Evolutionary conservation across 2,113 vertebrate genomes (phyloP), one percentile per base, ranked within the genome.

Genomic region (Chaetura pelagica): DNA sequence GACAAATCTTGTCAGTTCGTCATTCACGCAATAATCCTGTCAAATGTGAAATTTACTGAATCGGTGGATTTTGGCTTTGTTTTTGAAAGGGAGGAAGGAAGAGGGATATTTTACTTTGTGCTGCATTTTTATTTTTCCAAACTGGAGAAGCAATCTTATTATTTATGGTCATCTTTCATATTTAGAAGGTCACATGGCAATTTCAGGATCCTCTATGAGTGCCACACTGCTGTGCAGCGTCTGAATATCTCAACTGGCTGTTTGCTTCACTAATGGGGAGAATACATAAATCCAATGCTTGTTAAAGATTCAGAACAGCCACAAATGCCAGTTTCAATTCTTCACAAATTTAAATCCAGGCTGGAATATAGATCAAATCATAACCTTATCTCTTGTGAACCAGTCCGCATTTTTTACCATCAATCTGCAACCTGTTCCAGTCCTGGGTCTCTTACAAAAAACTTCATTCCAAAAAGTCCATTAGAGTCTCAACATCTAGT

Each of bases 1-100:
- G 94, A 95, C 88, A 89, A 68, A 95, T 92, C 64, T 89, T 84
- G 83, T 93, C 88, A 95, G 87, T 84, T 89, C 88, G 79, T 93
- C 88, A 84, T 84, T 90, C 72, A 24, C 52, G 64, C 52, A 95
- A 84, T 81, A 90, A 94, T 92, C 66, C 73, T 86, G 83, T 84
- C 93, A 92, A 87, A 75, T 1, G 4, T 74, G 57, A 86, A 64
- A 81, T 35, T 84, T 84, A 91, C 85, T 87, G 86, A 63, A 81
- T 61, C 13, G 10, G 93, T 95, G 69, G 63, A 35, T 90, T 90
- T 95, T 94, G 83, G 84, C 77, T 94, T 94, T 95, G 67, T 76
- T 85, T 94, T 83, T 11, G 10, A 64, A 48, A 88, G 22, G 9
- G 6, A 78, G 68, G 51, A 67, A 93, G 59, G 83, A 90, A 90